Percentiles rank a stretch among this genome's conserved stretches.
phyloP scores from a whole-genome alignment of 2,888 invertebrate species.

The Cheilosia variabilis region DNA sequence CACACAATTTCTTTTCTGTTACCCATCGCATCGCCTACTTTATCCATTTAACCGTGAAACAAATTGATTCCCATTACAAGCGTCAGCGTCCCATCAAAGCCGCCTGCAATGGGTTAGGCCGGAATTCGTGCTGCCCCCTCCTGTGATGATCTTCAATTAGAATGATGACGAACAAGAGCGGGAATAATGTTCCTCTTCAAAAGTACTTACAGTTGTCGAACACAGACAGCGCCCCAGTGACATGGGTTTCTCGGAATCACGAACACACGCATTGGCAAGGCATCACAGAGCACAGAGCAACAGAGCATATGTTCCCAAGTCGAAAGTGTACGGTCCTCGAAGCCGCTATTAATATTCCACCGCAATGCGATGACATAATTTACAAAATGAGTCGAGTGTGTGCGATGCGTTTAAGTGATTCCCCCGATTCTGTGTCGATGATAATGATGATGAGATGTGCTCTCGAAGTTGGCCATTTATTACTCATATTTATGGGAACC shows the following conservation, averaged over 20 bases:
- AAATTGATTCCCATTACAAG: slow-evolving; percentile 55
- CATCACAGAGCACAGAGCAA: neutral
- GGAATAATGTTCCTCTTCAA: slow-evolving; percentile 36
- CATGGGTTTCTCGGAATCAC: slow-evolving; percentile 48
- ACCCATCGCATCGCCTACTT: neutral
- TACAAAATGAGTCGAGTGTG: slow-evolving; percentile 21
- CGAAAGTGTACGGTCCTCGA: slow-evolving; percentile 11
- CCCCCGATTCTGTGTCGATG: slow-evolving; percentile 25
- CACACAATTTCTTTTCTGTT: slow-evolving; percentile 22
- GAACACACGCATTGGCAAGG: slow-evolving; percentile 39
- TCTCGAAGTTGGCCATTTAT: slow-evolving; percentile 47
- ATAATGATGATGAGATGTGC: slow-evolving; percentile 52
- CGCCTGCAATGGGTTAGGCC: slow-evolving; percentile 6
- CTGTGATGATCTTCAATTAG: slow-evolving; percentile 1
- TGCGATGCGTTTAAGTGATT: slow-evolving; percentile 48
- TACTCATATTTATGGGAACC: slow-evolving; percentile 45
- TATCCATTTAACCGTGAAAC: slow-evolving; percentile 25
- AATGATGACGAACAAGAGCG: slow-evolving; percentile 17
- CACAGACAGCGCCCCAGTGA: slow-evolving; percentile 21
- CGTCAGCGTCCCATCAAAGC: slow-evolving; percentile 44
- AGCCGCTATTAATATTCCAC: slow-evolving; percentile 3
- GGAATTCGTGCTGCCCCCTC: slow-evolving; percentile 9
- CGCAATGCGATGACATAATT: slow-evolving; percentile 58
- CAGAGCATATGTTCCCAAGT: slow-evolving; percentile 47
- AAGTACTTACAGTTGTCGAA: slow-evolving; percentile 51